Base-by-base conservation (phyloP, 2,888 invertebrate species). In the Sipunculus nudus region DNA sequence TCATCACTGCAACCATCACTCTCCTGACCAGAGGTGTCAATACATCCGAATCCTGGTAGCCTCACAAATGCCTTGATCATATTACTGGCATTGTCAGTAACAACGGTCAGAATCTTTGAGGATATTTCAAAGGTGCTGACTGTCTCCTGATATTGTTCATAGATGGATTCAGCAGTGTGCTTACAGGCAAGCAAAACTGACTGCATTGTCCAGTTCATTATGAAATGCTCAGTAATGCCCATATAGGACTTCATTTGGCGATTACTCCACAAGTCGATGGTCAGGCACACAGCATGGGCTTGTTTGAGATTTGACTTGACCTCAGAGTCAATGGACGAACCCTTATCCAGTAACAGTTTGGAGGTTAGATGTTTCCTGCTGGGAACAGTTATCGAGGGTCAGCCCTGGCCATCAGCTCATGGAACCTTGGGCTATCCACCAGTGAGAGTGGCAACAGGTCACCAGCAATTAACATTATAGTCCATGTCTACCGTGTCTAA, bases 191-290 rank as follows among this genome's bases (percentile, higher is more conserved):
- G 4, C 45, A 54, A 29, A 5, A 31, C 54, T 16, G 21, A 38
- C n/a, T 46, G 29, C 21, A 54, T 6, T 21, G n/a, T 13, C 16
- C 25, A 46, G 32, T 54, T 19, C 4, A 29, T 19, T 13, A 46
- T 46, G 35, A 25, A 45, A 29, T 59, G 59, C 16, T 21, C 55
- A 19, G 59, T 59, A 19, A 59, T 59, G 19, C 54, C 54, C 26
- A 54, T 40, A 32, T 39, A 48, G 6, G 43, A 31, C 21, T 41
- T 28, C 48, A 59, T 59, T 23, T 47, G 19, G 13, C 55, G 39
- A 21, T 43, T 47, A 35, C 55, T 39, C 59, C 55, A 48, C 3
- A 56, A 10, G 47, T 59, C 59, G 13, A 55, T n/a, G 4, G 59
- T 59, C 3, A 38, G 3, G 38, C 41, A 40, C 13, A 53, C 53